Evolutionary conservation across 2,797 vertebrate species (phyloP), one percentile per base, ranked within the genome.

Genomic region (Meriones psammophilus): DNA sequence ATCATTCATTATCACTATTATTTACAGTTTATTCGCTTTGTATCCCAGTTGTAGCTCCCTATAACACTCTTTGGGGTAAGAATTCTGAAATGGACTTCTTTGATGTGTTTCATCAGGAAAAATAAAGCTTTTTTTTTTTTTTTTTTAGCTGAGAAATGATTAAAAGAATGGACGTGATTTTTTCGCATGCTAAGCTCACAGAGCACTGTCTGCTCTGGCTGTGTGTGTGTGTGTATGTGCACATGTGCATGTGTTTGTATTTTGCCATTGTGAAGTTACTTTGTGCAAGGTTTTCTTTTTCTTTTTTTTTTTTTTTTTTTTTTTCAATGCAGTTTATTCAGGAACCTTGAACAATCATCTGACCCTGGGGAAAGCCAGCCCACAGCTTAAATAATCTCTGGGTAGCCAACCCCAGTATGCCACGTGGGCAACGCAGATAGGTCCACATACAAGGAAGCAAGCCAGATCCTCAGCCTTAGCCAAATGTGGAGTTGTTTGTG

Each of bases 81-180:
- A 91, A 77, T 95, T 91, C 74, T 42, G 54, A 92, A 94, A 76
- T 56, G 33, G 50, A 66, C 33, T 92, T 88, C 73, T 95, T 87
- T 93, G 69, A 89, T 91, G 77, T 66, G 88, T 93, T 88, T 50
- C 30, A 26, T 74, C 89, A 92, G 87, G 64, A 85, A 92, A 74
- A 78, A 56, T 56, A 66, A 96, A 91, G 24, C 5, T 42, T 86
- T 92, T 42, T 42, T 42, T 42, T 97, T 93, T 42, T 42, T 42
- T 42, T 42, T 42, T 42, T 46, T 80, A 66, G 30, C 66, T 60
- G 33, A 89, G 74, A 92, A 80, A 80, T 54, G 89, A 83, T 73
- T 62, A 17, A 88, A 88, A 88, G 88, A 94, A 84, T 90, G 68
- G 36, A 3, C 74, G 92, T 96, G 76, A 91, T 88, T 81, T 15